Conservation (phyloP, 2,797 vertebrate species). For the Falco concolor region DNA sequence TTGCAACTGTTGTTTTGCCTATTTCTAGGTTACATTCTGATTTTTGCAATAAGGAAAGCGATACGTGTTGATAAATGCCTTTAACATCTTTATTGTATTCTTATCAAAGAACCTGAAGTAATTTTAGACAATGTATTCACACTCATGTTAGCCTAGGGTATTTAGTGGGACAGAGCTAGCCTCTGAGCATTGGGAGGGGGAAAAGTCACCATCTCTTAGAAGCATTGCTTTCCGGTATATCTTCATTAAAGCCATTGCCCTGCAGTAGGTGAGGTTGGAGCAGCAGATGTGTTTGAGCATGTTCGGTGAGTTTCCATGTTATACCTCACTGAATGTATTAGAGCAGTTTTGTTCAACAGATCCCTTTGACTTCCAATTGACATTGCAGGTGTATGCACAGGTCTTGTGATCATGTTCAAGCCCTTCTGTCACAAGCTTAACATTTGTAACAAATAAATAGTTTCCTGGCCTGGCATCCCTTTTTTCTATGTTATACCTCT, state of each 20-base stretch:
- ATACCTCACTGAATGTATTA: neutral
- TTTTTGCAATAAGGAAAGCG: neutral
- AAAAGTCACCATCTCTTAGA: neutral
- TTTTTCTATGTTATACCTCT: neutral
- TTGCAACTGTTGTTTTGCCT: neutral
- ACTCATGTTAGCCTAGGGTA: neutral
- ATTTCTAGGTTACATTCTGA: neutral
- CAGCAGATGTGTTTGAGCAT: neutral
- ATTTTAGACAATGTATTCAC: neutral
- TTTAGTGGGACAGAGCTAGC: neutral
- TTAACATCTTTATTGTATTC: neutral
- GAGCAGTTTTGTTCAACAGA: neutral
- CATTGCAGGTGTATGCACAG: neutral
- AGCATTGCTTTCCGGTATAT: neutral
- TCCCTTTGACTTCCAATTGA: neutral
- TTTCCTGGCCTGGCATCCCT: neutral
- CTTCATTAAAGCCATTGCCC: neutral
- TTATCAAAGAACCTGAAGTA: neutral
- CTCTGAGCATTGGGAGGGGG: neutral
- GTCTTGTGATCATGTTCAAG: neutral
- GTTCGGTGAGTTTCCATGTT: neutral
- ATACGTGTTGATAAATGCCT: neutral
- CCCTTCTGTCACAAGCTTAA: neutral
- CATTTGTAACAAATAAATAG: rapidly evolving
- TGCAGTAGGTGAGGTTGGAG: neutral